Base-by-base conservation (phyloP, 2,113 vertebrate species). In the Pao palembangensis region DNA sequence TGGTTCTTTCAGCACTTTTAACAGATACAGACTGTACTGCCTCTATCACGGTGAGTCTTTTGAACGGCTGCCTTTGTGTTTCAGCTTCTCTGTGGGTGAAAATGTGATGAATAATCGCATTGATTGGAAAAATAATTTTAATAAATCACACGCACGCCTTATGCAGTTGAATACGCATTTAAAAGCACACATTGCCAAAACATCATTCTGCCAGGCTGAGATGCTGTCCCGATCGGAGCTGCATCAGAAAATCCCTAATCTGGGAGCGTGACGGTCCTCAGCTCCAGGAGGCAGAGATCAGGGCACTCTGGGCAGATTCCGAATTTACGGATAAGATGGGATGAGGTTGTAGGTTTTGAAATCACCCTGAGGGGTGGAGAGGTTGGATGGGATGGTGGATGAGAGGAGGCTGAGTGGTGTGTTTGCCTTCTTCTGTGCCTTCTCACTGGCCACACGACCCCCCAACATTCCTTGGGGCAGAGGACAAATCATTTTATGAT, bases 211-310 rank as follows among this genome's bases (percentile, higher is more conserved):
- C 67, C 41, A 79, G 80, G 75, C 68, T 82, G 78, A 79, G 75
- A 71, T 68, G 73, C 73, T 62, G 82, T 81, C 80, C 85, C 68
- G 78, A 70, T 61, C 54, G 13, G 62, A 75, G 75, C 63, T 73
- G 79, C 81, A 82, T 81, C 81, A 81, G 70, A 81, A 38, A 85
- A 77, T 79, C 80, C 85, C 69, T 82, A 75, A 86, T 86, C 79
- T 76, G 61, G 71, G 65, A 88, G 85, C 80, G 84, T 84, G 84
- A 87, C 85, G 57, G 55, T 65, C 78, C 79, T 81, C 79, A 80
- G 79, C 75, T 84, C 76, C 79, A 81, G 79, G 73, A 83, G n/a
- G 73, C 69, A 58, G 73, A 81, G 82, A 85, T 81, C 72, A 82
- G 73, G 71, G 49, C 5, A 84, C 85, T 81, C 52, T 58, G 20